phyloP scores from a whole-genome alignment of 2,797 vertebrate species.

The Phylloscopus collybita region DNA sequence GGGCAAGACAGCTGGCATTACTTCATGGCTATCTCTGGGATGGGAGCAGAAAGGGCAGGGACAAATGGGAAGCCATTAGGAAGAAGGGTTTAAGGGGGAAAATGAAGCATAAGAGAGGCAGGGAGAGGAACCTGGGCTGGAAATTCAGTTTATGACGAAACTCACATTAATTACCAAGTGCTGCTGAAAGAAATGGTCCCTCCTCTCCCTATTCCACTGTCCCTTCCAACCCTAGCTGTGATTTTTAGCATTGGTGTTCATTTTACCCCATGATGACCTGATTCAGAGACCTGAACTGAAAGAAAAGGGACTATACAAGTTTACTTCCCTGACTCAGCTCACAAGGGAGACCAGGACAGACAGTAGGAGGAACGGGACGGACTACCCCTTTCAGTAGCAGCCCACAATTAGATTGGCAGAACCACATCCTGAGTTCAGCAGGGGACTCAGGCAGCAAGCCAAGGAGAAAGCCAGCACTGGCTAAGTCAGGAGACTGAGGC shows the following conservation, averaged over 20 bases:
- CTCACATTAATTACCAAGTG: not conserved
- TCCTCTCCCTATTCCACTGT: not conserved
- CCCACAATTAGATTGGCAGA: slow-evolving; percentile 62
- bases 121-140: not conserved
- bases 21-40: not conserved
- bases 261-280: not conserved
- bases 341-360: slow-evolving; percentile 37
- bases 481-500: slow-evolving; percentile 38
- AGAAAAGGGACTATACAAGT: not conserved
- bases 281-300: slow-evolving; percentile 17
- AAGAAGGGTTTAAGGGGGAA: not conserved
- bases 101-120: not conserved
- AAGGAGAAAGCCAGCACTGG: slow-evolving; percentile 41
- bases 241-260: slow-evolving; percentile 1
- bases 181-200: not conserved
- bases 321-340: slow-evolving; percentile 32
- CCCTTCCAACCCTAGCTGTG: not conserved
- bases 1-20: not conserved
- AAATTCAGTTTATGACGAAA: not conserved
- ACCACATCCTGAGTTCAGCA: slow-evolving; percentile 64
- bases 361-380: slow-evolving; percentile 8
- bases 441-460: slow-evolving; percentile 49
- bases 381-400: slow-evolving; percentile 48
- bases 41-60: not conserved
- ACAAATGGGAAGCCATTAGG: not conserved